phyloP scores from a whole-genome alignment of 1,140 invertebrate genomes.

The Cyclargus thomasi region DNA sequence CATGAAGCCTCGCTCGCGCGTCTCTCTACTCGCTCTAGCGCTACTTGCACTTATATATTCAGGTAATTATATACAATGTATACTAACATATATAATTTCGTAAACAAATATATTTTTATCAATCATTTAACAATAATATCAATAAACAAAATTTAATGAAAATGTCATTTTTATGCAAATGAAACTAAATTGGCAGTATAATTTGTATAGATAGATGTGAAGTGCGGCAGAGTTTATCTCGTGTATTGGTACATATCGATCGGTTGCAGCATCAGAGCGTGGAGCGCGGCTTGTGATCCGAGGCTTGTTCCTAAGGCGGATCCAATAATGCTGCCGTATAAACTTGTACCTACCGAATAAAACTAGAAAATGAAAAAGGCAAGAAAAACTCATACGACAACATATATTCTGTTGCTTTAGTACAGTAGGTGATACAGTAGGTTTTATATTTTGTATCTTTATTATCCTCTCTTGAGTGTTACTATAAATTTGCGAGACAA shows the following conservation, averaged over 20 bases:
- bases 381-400: too few relatives aligned
- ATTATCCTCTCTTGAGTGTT: too few relatives aligned
- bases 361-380: too few relatives aligned
- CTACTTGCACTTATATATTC: conserved; percentile 56
- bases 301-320: neutral
- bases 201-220: neutral
- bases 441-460: too few relatives aligned
- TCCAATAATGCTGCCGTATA: neutral
- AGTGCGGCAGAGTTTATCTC: conserved; percentile 31
- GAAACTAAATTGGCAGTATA: neutral
- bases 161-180: neutral
- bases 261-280: conserved; percentile 43
- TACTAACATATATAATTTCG: neutral
- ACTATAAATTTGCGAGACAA: too few relatives aligned
- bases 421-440: too few relatives aligned
- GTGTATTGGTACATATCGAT: conserved; percentile 47
- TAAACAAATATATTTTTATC: neutral
- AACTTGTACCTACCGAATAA: too few relatives aligned
- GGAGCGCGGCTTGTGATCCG: neutral
- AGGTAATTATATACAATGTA: conserved; percentile 39
- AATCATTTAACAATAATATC: neutral
- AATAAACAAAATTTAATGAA: neutral
- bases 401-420: too few relatives aligned
- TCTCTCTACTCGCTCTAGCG: conserved; percentile 40
- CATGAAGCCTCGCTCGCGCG: conserved; percentile 62